phyloP scores from a whole-genome alignment of 2,113 vertebrate genomes.

The Osmerus mordax region DNA sequence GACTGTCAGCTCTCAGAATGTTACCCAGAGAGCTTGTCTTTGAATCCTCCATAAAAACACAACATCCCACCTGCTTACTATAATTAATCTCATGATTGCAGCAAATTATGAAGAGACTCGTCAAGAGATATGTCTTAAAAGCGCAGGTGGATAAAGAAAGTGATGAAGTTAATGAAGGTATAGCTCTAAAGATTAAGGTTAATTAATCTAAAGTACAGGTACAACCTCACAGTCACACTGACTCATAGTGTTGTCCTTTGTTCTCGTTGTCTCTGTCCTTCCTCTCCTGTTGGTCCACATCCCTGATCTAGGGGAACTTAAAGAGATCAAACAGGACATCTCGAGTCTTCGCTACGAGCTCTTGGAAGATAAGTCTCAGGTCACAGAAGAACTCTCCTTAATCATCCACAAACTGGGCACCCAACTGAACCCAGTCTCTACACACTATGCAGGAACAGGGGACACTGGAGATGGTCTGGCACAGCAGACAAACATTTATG shows the following conservation, averaged over 20 bases:
- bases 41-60: too few species aligned
- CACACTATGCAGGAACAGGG: neutral
- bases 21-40: too few species aligned
- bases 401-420: conserved; percentile 86
- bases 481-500: too few species aligned
- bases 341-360: conserved; percentile 89
- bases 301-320: conserved; percentile 76
- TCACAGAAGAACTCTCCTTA: conserved; percentile 80
- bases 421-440: conserved; percentile 64
- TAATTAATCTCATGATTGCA: conserved; percentile 19
- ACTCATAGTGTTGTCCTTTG: too few species aligned
- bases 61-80: neutral
- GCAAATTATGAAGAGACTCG: conserved; percentile 90
- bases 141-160: conserved; percentile 91
- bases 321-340: conserved; percentile 91
- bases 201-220: too few species aligned
- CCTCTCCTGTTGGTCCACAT: neutral
- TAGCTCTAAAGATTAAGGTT: conserved; percentile 24
- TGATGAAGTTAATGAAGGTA: conserved; percentile 91
- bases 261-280: neutral
- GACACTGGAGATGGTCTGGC: too few species aligned
- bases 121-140: conserved; percentile 88
- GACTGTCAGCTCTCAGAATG: neutral
- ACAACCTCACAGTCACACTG: too few species aligned
- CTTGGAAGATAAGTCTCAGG: conserved; percentile 86